These are phyloP conservation scores for Apotomis betuletana DNA, from an alignment of 2,888 invertebrate species.

Conservation along the genomic window DNA sequence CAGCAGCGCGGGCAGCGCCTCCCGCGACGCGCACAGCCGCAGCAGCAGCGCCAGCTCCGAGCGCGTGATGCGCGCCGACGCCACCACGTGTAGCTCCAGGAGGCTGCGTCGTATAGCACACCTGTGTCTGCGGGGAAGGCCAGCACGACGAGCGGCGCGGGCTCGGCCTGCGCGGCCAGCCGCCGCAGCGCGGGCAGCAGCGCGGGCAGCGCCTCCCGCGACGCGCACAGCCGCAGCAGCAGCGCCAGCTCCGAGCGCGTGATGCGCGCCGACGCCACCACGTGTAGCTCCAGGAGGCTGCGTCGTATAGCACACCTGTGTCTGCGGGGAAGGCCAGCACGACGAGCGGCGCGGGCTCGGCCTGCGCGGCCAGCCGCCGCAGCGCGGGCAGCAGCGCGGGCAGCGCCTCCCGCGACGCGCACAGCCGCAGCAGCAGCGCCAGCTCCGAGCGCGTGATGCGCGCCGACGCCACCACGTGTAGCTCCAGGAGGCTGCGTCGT, in stretches of 20 bases:
- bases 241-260: constrained; percentile 81
- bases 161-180: constrained; percentile 61
- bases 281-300: constrained; percentile 84
- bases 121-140: constrained; percentile 74
- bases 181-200: constrained; percentile 78
- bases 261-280: constrained; percentile 81
- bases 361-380: constrained; percentile 75
- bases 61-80: constrained; percentile 79
- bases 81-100: constrained; percentile 83
- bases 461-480: constrained; percentile 80
- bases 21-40: constrained; percentile 78
- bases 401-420: constrained; percentile 64
- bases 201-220: constrained; percentile 30
- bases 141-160: constrained; percentile 79
- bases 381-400: constrained; percentile 66
- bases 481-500: constrained; percentile 85
- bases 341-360: constrained; percentile 70
- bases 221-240: constrained; percentile 84
- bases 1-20: constrained; percentile 45
- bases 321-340: constrained; percentile 81
- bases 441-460: constrained; percentile 82
- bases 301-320: constrained; percentile 59
- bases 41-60: constrained; percentile 84
- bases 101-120: constrained; percentile 83
- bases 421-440: constrained; percentile 83